Conservation (phyloP, 1,140 invertebrate species). For the Mylabris phalerata region DNA sequence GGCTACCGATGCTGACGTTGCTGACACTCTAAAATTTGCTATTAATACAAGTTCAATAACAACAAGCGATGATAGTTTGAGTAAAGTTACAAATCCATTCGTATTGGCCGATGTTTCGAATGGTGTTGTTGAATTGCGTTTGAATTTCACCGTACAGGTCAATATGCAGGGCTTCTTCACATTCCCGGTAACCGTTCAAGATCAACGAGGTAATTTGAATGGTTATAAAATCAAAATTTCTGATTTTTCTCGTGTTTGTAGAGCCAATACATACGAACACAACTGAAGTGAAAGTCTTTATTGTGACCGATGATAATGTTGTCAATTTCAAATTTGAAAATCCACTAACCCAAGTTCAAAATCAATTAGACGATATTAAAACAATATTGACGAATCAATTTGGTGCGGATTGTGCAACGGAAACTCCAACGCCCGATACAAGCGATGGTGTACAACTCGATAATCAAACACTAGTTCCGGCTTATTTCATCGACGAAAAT, state of each 20-base stretch:
- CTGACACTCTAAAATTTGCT: background rate
- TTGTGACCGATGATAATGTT: conserved; percentile 42
- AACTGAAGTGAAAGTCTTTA: conserved; percentile 16
- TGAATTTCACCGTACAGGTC: conserved; percentile 44
- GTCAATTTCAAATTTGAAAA: conserved; percentile 50
- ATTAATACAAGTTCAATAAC: background rate
- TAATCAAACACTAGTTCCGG: conserved; percentile 3
- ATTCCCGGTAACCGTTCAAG: conserved; percentile 13
- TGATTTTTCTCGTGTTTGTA: conserved; percentile 32
- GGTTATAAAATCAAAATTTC: background rate
- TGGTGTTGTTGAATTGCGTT: conserved; percentile 16
- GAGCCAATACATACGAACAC: conserved; percentile 12
- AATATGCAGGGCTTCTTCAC: conserved; percentile 23
- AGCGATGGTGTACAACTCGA: background rate
- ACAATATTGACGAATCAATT: background rate
- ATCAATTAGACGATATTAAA: conserved; percentile 45
- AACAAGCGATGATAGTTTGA: background rate
- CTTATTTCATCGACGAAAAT: conserved; percentile 12
- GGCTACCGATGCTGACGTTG: background rate
- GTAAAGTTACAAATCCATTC: background rate
- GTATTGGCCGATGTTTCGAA: background rate
- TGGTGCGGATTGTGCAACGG: background rate
- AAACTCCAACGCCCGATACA: background rate
- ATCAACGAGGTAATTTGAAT: background rate
- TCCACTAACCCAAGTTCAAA: conserved; percentile 38